Conservation (phyloP, 2,113 vertebrate species). For the Melanostigma gelatinosum region DNA sequence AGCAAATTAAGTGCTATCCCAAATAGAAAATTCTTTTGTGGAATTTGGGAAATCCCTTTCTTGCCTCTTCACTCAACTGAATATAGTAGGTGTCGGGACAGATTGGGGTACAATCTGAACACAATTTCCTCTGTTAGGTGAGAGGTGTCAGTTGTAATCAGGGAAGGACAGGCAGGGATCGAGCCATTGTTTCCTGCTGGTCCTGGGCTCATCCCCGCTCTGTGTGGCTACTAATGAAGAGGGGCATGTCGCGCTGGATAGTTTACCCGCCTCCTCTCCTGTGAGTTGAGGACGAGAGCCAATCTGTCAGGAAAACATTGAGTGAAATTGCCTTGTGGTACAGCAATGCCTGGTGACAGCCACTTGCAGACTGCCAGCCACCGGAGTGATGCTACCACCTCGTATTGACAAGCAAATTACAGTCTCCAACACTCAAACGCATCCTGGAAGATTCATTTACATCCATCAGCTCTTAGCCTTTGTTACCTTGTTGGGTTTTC, state of each 20-base stretch:
- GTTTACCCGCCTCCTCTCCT: slow-evolving; percentile 92
- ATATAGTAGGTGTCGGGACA: slow-evolving; percentile 66
- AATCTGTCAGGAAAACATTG: slow-evolving; percentile 97
- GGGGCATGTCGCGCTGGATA: slow-evolving; percentile 91
- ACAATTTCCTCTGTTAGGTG: slow-evolving; percentile 84
- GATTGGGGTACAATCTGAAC: slow-evolving; percentile 72
- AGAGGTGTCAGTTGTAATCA: slow-evolving; percentile 85
- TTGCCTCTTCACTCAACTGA: slow-evolving; percentile 69
- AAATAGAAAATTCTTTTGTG: slow-evolving; percentile 80
- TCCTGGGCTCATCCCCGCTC: slow-evolving; percentile 83
- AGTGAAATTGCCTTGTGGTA: slow-evolving; percentile 95
- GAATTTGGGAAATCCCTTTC: slow-evolving; percentile 79
- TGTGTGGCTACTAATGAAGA: slow-evolving; percentile 96
- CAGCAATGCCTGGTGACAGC: slow-evolving; percentile 91
- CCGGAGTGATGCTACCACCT: slow-evolving; percentile 79
- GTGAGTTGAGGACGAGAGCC: slow-evolving; percentile 92
- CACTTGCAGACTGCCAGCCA: slow-evolving; percentile 87
- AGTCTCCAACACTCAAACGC: slow-evolving; percentile 88
- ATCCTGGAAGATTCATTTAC: slow-evolving; percentile 89
- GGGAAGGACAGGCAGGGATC: slow-evolving; percentile 74
- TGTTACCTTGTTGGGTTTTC: slow-evolving; percentile 76
- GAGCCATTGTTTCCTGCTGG: slow-evolving; percentile 82
- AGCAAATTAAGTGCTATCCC: slow-evolving; percentile 71
- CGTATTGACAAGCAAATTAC: slow-evolving; percentile 97
- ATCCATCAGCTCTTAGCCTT: slow-evolving; percentile 86